Conservation (phyloP, 2,888 invertebrate genomes). For the Epirrhoe tristata region DNA sequence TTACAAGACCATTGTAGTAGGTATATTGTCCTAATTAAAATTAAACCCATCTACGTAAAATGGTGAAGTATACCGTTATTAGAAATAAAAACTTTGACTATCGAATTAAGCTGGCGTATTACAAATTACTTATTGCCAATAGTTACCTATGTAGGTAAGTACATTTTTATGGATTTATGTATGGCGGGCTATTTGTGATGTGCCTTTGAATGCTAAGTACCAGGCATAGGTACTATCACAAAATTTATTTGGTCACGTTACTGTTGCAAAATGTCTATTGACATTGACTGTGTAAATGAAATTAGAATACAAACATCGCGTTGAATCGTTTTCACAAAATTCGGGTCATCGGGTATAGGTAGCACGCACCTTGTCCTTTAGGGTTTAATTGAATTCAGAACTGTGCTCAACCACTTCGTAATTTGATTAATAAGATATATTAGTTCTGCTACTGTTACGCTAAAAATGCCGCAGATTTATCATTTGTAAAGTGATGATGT, state of each 20-base stretch:
- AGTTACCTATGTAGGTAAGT: too few relatives aligned
- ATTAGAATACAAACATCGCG: constrained; percentile 48
- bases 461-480: constrained; percentile 37
- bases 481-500: constrained; percentile 38
- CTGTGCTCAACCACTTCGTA: constrained; percentile 23
- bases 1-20: too few relatives aligned
- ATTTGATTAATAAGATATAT: constrained; percentile 33
- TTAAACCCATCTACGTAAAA: too few relatives aligned
- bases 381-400: constrained; percentile 27
- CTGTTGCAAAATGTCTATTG: constrained; percentile 63
- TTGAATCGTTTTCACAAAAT: constrained; percentile 49
- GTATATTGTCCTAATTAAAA: too few relatives aligned
- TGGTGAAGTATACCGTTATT: too few relatives aligned
- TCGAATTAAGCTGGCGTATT: too few relatives aligned
- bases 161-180: constrained; percentile 14
- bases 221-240: constrained; percentile 37
- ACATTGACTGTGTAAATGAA: constrained; percentile 58
- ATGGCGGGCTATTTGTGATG: constrained; percentile 20
- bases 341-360: constrained; percentile 9
- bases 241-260: constrained; percentile 54
- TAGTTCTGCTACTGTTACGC: constrained; percentile 42
- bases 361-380: constrained; percentile 29
- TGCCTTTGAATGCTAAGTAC: constrained; percentile 47
- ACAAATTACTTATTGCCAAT: too few relatives aligned
- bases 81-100: too few relatives aligned